Evolutionary conservation across 2,888 invertebrate genomes (phyloP).

Genomic region (Cyrtodaria siliqua): DNA sequence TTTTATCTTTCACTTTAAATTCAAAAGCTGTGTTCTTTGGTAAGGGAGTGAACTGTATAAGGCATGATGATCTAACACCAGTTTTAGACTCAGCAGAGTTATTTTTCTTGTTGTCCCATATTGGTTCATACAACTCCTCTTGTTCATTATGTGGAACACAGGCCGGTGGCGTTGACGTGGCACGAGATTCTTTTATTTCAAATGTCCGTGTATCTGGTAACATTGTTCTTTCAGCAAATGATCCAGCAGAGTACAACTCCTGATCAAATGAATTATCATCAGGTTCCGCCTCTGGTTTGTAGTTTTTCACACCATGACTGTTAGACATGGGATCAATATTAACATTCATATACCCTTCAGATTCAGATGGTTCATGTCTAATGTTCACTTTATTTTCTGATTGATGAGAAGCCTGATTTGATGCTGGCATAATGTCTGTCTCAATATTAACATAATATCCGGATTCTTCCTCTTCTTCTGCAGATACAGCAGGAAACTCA

Average conservation of each 20-base stretch:
- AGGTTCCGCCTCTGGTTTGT: not conserved
- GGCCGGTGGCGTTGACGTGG: not conserved
- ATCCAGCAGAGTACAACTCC: not conserved
- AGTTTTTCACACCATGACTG: constrained; percentile 1
- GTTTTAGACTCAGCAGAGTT: not conserved
- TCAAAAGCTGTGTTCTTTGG: not conserved
- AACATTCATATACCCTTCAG: not conserved
- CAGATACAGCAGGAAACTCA: no score
- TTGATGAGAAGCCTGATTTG: not conserved
- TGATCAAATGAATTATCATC: not conserved
- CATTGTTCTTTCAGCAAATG: not conserved
- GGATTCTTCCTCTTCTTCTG: no score
- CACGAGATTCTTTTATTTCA: not conserved
- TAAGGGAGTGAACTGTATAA: constrained; percentile 52
- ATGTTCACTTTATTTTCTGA: not conserved
- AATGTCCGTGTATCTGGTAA: no score
- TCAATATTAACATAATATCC: no score
- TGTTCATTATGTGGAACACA: constrained; percentile 5
- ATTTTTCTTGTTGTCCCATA: constrained; percentile 48
- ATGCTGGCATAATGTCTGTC: not conserved
- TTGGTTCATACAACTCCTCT: constrained; percentile 57
- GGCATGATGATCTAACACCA: constrained; percentile 29
- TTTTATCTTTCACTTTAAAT: not conserved
- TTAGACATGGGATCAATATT: not conserved
- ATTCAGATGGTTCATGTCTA: not conserved